Percentiles rank a stretch among this genome's conserved stretches.
phyloP scores from a whole-genome alignment of 1,140 invertebrate genomes.

The Drusus annulatus region DNA sequence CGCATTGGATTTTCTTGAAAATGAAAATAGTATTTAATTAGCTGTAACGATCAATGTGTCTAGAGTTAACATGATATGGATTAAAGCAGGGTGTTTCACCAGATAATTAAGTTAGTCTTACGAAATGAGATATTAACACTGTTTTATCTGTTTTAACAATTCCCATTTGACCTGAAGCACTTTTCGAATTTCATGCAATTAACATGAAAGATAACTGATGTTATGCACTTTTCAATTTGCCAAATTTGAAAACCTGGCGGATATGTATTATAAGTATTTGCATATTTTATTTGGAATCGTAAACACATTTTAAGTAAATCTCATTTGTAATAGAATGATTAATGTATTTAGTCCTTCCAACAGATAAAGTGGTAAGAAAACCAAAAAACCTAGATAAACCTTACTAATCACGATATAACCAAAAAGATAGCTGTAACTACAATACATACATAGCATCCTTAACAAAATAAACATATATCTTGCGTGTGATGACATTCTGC shows the following conservation, averaged over 20 bases:
- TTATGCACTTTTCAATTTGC: constrained; percentile 22
- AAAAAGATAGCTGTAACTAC: constrained; percentile 58
- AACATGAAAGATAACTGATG: constrained; percentile 11
- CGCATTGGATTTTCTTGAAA: constrained; percentile 56
- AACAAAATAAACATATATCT: constrained; percentile 57
- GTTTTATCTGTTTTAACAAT: constrained; percentile 53
- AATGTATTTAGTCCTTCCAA: constrained; percentile 53
- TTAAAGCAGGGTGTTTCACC: constrained; percentile 60
- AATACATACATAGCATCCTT: constrained; percentile 54
- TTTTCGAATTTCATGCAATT: constrained; percentile 29
- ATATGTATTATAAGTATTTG: background rate
- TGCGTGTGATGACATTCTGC: constrained; percentile 58
- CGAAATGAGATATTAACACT: constrained; percentile 56
- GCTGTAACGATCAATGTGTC: constrained; percentile 59
- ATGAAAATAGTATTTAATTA: constrained; percentile 57
- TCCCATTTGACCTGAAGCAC: constrained; percentile 49
- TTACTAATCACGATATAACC: constrained; percentile 60
- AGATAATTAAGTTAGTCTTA: constrained; percentile 55
- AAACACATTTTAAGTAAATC: constrained; percentile 42
- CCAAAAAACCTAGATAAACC: constrained; percentile 59
- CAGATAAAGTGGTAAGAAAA: constrained; percentile 48
- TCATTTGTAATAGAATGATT: constrained; percentile 48
- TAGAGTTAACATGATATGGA: constrained; percentile 59
- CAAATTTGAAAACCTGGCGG: constrained; percentile 18
- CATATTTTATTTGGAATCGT: constrained; percentile 39